These are phyloP conservation scores for Agrochola circellaris DNA, from an alignment of 2,888 invertebrate species.

Conservation along the genomic window DNA sequence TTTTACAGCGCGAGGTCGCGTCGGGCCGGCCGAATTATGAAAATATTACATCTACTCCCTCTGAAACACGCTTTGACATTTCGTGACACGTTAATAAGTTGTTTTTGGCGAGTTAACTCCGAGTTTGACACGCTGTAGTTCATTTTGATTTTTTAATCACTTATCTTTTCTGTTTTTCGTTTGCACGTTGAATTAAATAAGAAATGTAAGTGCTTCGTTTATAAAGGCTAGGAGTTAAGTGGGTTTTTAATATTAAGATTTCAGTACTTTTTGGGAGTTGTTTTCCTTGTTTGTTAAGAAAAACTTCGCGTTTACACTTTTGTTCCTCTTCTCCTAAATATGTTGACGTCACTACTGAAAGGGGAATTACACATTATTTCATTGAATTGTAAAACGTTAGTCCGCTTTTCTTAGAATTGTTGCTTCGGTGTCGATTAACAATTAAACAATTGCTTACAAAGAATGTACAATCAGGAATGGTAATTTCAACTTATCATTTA, in stretches of 20 bases:
- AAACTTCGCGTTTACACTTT: not conserved
- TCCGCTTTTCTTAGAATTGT: too few relatives aligned
- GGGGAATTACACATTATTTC: not conserved
- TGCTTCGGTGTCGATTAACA: too few relatives aligned
- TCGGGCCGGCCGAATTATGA: constrained; percentile 72
- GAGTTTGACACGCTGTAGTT: constrained; percentile 55
- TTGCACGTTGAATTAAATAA: constrained; percentile 40
- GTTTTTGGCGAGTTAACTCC: constrained; percentile 63
- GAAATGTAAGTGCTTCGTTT: constrained; percentile 23
- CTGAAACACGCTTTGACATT: constrained; percentile 68
- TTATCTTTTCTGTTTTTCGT: constrained; percentile 44
- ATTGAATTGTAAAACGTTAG: too few relatives aligned
- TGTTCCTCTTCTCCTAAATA: constrained; percentile 1
- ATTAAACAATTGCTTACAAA: too few relatives aligned
- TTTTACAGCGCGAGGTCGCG: constrained; percentile 76
- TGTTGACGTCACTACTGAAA: not conserved
- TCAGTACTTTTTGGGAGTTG: constrained; percentile 6
- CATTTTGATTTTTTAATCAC: constrained; percentile 55
- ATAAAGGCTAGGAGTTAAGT: constrained; percentile 22
- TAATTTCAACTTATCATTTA: too few relatives aligned
- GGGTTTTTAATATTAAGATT: constrained; percentile 29
- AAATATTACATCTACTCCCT: constrained; percentile 72
- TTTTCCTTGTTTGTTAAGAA: constrained; percentile 25
- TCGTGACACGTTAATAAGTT: constrained; percentile 67
- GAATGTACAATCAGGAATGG: too few relatives aligned